phyloP scores from a whole-genome alignment of 2,797 vertebrate species.

The Euthynnus affinis region DNA sequence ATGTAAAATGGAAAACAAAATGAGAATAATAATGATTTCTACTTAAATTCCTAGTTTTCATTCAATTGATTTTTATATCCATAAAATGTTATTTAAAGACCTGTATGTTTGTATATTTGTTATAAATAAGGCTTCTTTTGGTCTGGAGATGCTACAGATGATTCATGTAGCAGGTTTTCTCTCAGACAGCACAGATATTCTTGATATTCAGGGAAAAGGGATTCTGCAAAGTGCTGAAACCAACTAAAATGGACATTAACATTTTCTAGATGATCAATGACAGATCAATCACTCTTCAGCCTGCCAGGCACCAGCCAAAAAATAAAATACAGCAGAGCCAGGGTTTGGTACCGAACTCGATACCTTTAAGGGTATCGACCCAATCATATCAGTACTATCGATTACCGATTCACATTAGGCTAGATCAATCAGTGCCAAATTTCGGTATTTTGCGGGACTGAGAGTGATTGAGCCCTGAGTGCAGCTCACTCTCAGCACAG shows the following conservation, averaged over 20 bases:
- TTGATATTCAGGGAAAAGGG: not conserved
- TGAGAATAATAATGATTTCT: not conserved
- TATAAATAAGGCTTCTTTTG: not conserved
- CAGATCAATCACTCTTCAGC: slow-evolving; percentile 8
- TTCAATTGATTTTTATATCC: not conserved
- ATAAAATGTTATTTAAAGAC: not conserved
- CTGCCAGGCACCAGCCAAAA: not conserved
- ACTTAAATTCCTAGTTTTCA: too few relatives aligned
- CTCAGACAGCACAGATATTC: not conserved
- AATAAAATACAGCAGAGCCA: not conserved
- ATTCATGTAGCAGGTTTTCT: not conserved
- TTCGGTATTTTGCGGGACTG: too few relatives aligned
- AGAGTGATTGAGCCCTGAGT: too few relatives aligned
- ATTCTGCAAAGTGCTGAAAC: not conserved
- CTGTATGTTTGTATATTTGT: not conserved
- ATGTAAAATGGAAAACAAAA: slow-evolving; percentile 13
- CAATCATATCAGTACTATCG: too few relatives aligned
- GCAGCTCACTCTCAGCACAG: too few relatives aligned
- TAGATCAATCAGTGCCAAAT: too few relatives aligned
- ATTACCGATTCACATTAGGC: too few relatives aligned
- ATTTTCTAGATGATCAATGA: not conserved
- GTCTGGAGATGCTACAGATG: not conserved
- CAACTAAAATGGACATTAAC: not conserved
- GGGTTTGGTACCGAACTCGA: too few relatives aligned
- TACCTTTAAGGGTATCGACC: too few relatives aligned